These are phyloP conservation scores for Sebastes hopkinsi DNA, from an alignment of 2,797 vertebrate species.

Conservation along the genomic window DNA sequence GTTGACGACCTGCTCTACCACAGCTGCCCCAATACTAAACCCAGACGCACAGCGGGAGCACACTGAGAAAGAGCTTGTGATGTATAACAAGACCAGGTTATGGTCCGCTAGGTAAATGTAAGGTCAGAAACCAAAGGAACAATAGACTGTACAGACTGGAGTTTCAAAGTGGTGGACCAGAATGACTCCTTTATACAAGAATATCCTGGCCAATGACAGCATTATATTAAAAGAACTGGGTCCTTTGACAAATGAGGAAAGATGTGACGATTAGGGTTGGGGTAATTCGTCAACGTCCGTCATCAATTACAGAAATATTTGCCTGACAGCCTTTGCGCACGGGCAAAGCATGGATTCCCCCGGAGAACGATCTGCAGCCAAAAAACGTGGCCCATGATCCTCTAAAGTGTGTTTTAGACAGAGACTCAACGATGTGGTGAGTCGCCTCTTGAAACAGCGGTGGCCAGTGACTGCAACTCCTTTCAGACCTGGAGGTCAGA, in stretches of 20 bases:
- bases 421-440: too few relatives aligned
- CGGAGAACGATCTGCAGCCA: too few relatives aligned
- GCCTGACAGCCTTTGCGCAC: too few relatives aligned
- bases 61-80: not conserved
- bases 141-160: not conserved
- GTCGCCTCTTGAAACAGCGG: not conserved
- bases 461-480: not conserved
- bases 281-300: too few relatives aligned
- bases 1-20: too few relatives aligned
- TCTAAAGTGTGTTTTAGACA: too few relatives aligned
- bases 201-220: not conserved
- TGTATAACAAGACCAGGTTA: not conserved
- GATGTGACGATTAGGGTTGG: not conserved
- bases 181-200: not conserved
- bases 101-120: not conserved
- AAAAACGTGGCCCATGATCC: too few relatives aligned
- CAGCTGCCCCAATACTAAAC: not conserved
- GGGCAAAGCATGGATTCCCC: too few relatives aligned
- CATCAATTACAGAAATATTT: too few relatives aligned
- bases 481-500: not conserved
- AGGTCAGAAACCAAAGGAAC: not conserved
- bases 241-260: not conserved
- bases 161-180: not conserved
- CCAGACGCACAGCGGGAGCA: not conserved
- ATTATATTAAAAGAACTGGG: not conserved